A percentile compares a stretch with the other conserved stretches of the same genome.
Conservation (phyloP, 2,888 invertebrate genomes). For the Protophormia terraenovae region DNA sequence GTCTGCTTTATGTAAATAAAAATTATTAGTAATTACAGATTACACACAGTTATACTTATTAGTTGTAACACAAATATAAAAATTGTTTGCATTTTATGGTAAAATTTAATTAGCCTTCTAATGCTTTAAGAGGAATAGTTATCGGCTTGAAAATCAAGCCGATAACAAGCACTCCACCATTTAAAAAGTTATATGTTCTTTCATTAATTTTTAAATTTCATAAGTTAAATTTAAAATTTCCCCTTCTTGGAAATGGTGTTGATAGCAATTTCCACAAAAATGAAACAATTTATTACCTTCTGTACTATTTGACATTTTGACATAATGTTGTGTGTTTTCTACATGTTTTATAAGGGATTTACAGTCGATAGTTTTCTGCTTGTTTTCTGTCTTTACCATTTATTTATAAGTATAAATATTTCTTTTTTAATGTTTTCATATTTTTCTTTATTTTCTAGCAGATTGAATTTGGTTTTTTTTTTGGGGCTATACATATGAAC, state of each 20-base stretch:
- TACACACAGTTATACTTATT: too few species aligned
- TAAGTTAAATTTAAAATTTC: not conserved
- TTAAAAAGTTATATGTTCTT: too few species aligned
- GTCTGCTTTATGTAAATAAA: too few species aligned
- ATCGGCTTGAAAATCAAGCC: too few species aligned
- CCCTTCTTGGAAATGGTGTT: constrained; percentile 28
- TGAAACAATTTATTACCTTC: constrained; percentile 76
- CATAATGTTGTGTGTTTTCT: constrained; percentile 71
- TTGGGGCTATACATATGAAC: not conserved
- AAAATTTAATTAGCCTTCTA: too few species aligned
- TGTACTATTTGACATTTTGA: constrained; percentile 78
- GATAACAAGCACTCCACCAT: too few species aligned
- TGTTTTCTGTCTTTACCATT: not conserved
- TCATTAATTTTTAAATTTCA: too few species aligned
- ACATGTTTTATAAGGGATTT: constrained; percentile 59
- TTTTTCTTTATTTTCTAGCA: constrained; percentile 4
- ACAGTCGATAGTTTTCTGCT: constrained; percentile 28
- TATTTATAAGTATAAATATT: not conserved
- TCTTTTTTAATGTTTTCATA: constrained; percentile 15
- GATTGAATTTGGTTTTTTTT: too few species aligned
- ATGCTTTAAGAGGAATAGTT: too few species aligned
- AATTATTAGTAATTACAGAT: too few species aligned
- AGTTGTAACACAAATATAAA: too few species aligned
- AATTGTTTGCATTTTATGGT: too few species aligned
- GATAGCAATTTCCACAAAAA: constrained; percentile 24